These are phyloP conservation scores for Menidia menidia DNA, from an alignment of 2,797 vertebrate genomes.

Conservation along the genomic window DNA sequence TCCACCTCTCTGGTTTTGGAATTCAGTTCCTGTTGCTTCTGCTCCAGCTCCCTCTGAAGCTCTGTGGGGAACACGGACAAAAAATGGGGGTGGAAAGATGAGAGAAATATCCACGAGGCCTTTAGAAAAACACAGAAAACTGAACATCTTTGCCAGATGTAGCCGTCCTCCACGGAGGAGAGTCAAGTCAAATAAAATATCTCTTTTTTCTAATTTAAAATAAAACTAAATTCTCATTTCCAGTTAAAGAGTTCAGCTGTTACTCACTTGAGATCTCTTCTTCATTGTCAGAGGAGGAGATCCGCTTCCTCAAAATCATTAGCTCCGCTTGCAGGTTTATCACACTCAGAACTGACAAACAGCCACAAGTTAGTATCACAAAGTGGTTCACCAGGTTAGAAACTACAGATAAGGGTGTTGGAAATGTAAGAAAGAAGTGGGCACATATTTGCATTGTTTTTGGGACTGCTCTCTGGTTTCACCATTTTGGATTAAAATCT, in stretches of 20 bases:
- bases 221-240: background rate
- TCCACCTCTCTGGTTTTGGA: conserved; percentile 33
- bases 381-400: too few relatives aligned
- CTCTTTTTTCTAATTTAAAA: background rate
- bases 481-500: background rate
- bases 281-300: conserved; percentile 9
- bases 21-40: conserved; percentile 39
- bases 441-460: background rate
- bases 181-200: too few relatives aligned
- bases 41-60: conserved; percentile 35
- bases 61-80: conserved; percentile 30
- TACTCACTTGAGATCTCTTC: conserved; percentile 29
- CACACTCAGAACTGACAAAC: conserved; percentile 46
- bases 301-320: conserved; percentile 21
- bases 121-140: too few relatives aligned
- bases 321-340: conserved; percentile 45
- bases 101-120: too few relatives aligned
- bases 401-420: too few relatives aligned
- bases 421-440: background rate
- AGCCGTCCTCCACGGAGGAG: too few relatives aligned
- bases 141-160: too few relatives aligned
- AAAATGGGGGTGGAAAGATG: background rate
- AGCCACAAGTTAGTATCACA: conserved; percentile 14
- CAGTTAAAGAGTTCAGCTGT: background rate
- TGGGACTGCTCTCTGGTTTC: background rate